Base-by-base conservation (phyloP, 2,888 invertebrate species). In the Drosophila pegasa region DNA sequence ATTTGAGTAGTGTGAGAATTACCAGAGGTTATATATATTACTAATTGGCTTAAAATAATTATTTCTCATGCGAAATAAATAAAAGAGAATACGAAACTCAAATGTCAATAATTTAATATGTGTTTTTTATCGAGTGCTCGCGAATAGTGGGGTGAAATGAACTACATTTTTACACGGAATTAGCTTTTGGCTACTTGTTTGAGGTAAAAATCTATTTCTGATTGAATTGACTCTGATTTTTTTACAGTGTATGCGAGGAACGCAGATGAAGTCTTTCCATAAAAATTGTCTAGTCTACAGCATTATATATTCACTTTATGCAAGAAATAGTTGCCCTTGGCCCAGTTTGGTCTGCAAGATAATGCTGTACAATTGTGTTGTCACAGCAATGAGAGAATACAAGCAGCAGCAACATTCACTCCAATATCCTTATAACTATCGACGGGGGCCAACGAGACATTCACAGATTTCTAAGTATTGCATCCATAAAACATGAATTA, bases 41-140 rank as follows among this genome's bases (percentile, higher is more conserved):
- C 5, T 27, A 45, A 45, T 27, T 45, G 25, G 16, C 16, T 16
- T 27, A 43, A 43, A 43, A 43, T 43, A 43, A n/a, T 25, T 10
- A 43, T 43, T 16, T 10, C n/a, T 43, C 43, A 27, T 43, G n/a
- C 25, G 9, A 43, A 25, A 10, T 16, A 5, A n/a, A 10, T n/a
- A 2, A 5, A 1, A n/a, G 9, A 2, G 0, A n/a, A 2, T 16
- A 5, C 10, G 3, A n/a, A 14, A 9, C 8, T n/a, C 22, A 22
- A 22, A 8, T 22, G 20, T 9, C 25, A 45, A 45, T 27, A 10
- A 2, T 9, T 43, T n/a, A 25, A 25, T 10, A 25, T 25, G 25
- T 16, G 25, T 3, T 43, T 43, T 12, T 43, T 43, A 16, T 10
- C 25, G 25, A 43, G 10, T 43, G 5, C 43, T 16, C 43, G 43